Evolutionary conservation across 2,888 invertebrate genomes (phyloP).

Genomic region (Melanotus villosus): DNA sequence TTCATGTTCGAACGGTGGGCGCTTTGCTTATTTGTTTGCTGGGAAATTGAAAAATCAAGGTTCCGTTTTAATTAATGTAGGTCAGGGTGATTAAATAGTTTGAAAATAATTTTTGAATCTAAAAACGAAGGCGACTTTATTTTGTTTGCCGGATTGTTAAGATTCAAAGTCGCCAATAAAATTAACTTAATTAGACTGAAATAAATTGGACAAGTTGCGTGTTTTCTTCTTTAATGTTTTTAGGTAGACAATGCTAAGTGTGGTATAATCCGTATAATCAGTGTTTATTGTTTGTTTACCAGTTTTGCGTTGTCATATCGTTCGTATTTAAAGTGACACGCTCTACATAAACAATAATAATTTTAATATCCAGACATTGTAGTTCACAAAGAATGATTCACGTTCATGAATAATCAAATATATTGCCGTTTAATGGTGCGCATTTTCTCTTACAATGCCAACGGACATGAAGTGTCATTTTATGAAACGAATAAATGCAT

Average conservation of each 20-base stretch:
- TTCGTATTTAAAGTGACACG: no score
- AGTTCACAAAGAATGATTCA: slow-evolving; percentile 11
- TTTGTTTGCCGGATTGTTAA: background rate
- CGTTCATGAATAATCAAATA: background rate
- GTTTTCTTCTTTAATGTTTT: no score
- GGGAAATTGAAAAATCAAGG: slow-evolving; percentile 14
- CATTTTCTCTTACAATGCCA: slow-evolving; percentile 1
- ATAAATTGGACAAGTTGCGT: no score
- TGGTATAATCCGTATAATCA: no score
- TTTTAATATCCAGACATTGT: background rate
- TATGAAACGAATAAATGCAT: background rate
- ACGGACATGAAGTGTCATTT: background rate
- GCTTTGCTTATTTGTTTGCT: background rate
- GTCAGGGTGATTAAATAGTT: slow-evolving; percentile 8
- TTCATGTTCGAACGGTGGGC: background rate
- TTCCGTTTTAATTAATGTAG: background rate
- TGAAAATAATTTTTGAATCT: background rate
- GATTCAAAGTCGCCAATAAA: background rate
- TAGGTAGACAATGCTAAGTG: no score
- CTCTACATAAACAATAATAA: no score
- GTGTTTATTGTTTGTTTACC: no score
- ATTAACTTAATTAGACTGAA: no score
- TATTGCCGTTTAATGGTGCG: background rate
- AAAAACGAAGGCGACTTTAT: background rate
- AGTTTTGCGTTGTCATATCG: no score